phyloP scores from a whole-genome alignment of 2,797 vertebrate species.

The Pelochelys cantorii region DNA sequence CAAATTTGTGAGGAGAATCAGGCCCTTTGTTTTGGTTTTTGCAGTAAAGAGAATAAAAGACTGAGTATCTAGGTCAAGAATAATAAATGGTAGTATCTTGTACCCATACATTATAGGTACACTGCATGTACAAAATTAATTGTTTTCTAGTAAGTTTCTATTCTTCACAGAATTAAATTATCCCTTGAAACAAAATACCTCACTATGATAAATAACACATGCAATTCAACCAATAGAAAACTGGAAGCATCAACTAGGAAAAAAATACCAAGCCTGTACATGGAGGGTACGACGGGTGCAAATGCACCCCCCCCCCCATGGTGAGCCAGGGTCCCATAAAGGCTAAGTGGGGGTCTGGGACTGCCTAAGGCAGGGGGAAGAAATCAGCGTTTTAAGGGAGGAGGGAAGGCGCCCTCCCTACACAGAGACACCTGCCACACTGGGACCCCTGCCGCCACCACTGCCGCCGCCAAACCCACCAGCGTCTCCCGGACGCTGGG shows the following conservation, averaged over 20 bases:
- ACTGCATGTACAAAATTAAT: not conserved
- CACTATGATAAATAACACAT: conserved; percentile 14
- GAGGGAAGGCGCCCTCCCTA: no score
- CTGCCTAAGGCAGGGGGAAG: no score
- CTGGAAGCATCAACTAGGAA: not conserved
- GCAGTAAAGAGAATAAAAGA: conserved; percentile 24
- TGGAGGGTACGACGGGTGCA: no score
- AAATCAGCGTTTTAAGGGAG: no score
- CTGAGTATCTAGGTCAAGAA: not conserved
- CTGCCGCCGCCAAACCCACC: no score
- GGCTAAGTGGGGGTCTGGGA: no score
- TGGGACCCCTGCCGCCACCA: no score
- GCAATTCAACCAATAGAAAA: not conserved
- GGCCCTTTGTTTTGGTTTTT: not conserved
- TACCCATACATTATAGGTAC: not conserved
- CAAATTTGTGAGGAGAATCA: conserved; percentile 6
- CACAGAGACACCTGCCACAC: no score
- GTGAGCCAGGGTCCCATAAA: no score
- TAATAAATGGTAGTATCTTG: not conserved
- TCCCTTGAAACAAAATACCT: not conserved
- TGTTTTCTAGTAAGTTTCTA: not conserved
- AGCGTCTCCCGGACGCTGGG: no score
- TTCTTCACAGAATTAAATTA: not conserved
- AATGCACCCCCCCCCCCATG: no score
- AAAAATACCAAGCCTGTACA: not conserved